Evolutionary conservation across 2,113 vertebrate genomes (phyloP), one percentile per base, ranked within the genome.

Genomic region (Microtus oregoni): DNA sequence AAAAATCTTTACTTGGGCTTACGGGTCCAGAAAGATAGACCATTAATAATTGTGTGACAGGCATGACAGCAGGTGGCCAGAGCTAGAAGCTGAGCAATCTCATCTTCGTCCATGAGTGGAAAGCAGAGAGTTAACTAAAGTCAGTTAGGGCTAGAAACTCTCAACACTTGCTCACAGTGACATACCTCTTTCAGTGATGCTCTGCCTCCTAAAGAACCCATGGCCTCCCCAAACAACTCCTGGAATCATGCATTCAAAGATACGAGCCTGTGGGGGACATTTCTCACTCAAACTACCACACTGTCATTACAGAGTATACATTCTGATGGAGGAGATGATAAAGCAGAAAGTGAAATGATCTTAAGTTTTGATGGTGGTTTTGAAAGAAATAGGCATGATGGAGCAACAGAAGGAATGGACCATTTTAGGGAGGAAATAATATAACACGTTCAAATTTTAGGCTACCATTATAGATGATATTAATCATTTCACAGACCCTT

Each of bases 391-490:
- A 73, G 28, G 19, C 61, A 2, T 67, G 38, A 63, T 76, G 12
- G 3, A 35, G 6, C 14, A 38, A 50, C 55, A 44, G 24, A 81
- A 1, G 0, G 4, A 91, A 2, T 24, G 7, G 7, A 12, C 11
- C 10, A 22, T 20, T 86, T 73, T 68, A 41, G 5, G 41, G 35
- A 73, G 35, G 47, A 20, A 26, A 12, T 72, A 0, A 19, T n/a
- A 61, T 8, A 88, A 5, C 13, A 11, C 47, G 5, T 22, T 61
- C 47, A 73, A 1, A 61, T 41, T 70, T 75, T 32, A 70, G 38
- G 28, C 30, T 65, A 15, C 55, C 28, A 17, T 50, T 76, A 28
- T 22, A 52, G 77, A 87, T 58, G 12, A 38, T 44, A 73, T 6
- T 38, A 92, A 76, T 22, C 26, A 5, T 88, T 44, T 44, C 32